Evolutionary conservation across 2,797 vertebrate species (phyloP).

Genomic region (Cossypha heuglini): DNA sequence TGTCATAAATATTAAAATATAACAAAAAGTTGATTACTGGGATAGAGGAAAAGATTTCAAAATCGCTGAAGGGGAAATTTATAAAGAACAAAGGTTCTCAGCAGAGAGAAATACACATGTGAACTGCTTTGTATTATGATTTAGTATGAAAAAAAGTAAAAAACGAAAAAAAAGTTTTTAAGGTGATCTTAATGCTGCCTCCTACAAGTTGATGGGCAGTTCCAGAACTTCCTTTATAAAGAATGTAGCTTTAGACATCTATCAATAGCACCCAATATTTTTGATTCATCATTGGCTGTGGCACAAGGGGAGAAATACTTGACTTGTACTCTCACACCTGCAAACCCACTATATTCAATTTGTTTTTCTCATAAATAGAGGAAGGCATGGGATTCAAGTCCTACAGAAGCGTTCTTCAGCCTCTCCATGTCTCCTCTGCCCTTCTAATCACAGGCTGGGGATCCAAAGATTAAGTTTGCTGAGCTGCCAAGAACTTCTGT

Average conservation of each 20-base stretch:
- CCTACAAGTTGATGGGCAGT: not conserved
- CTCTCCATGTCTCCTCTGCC: not conserved
- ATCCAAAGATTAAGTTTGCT: not conserved
- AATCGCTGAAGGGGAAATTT: not conserved
- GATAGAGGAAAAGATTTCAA: not conserved
- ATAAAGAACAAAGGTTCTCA: not conserved
- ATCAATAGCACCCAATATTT: not conserved
- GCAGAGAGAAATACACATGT: not conserved
- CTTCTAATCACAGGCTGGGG: not conserved
- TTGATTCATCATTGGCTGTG: not conserved
- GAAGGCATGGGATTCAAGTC: not conserved
- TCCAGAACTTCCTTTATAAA: not conserved
- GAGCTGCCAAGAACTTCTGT: not conserved
- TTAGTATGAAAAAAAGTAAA: not conserved
- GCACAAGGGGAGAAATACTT: not conserved
- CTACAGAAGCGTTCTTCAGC: not conserved
- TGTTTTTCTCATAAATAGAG: not conserved
- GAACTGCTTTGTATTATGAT: not conserved
- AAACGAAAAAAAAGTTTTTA: not conserved
- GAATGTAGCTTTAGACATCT: not conserved
- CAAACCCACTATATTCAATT: not conserved
- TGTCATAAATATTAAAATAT: not conserved
- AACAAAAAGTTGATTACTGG: not conserved
- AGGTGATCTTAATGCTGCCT: not conserved
- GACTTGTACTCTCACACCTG: not conserved